Conservation (phyloP, 2,888 invertebrate species). For the Agrotis puta region DNA sequence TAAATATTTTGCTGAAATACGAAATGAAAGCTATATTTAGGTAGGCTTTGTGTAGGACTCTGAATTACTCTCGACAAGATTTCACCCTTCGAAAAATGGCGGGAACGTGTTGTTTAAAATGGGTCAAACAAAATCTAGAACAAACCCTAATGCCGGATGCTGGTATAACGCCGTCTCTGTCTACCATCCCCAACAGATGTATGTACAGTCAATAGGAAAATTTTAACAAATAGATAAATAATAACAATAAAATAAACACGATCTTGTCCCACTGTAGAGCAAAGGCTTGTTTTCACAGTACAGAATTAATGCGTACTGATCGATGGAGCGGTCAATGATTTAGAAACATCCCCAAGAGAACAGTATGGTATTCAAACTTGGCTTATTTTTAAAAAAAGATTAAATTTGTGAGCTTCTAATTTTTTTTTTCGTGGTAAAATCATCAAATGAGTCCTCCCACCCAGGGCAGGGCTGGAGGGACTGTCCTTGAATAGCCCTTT, state of each 20-base stretch:
- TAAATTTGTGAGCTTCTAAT: no score
- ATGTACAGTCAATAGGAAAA: slow-evolving; percentile 29
- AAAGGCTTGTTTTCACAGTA: background rate
- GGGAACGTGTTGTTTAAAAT: background rate
- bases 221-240: background rate
- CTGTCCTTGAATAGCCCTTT: no score
- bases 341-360: no score
- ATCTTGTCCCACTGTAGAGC: background rate
- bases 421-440: no score
- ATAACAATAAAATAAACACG: no score
- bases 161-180: slow-evolving; percentile 10
- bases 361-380: no score
- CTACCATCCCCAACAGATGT: background rate
- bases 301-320: no score
- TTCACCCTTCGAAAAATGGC: slow-evolving; percentile 1
- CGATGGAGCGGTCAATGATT: no score
- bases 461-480: no score
- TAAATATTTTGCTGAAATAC: background rate
- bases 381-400: no score
- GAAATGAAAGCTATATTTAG: background rate
- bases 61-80: background rate
- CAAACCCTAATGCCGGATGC: background rate
- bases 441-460: no score
- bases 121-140: slow-evolving; percentile 8
- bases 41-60: background rate